phyloP scores from a whole-genome alignment of 2,888 invertebrate species.

The Lutraria lutraria region DNA sequence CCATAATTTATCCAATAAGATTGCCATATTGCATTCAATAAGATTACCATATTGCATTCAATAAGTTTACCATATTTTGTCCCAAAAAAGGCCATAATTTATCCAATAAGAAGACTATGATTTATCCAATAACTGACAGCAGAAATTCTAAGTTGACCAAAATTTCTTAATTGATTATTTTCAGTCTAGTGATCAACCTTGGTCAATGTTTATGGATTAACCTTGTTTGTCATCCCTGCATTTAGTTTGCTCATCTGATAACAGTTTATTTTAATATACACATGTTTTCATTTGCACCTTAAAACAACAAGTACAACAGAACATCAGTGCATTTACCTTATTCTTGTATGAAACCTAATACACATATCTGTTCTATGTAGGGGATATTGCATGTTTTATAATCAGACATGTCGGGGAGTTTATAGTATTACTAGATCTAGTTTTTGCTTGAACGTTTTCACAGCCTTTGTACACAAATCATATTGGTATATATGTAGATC shows the following conservation, averaged over 20 bases:
- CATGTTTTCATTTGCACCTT: constrained; percentile 39
- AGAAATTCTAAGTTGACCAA: too few relatives aligned
- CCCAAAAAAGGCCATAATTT: too few relatives aligned
- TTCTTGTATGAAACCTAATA: constrained; percentile 37
- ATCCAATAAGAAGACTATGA: too few relatives aligned
- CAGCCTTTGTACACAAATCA: constrained; percentile 27
- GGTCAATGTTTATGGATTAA: constrained; percentile 26
- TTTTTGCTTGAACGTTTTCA: constrained; percentile 35
- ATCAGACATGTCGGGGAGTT: constrained; percentile 51
- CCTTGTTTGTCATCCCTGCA: constrained; percentile 47
- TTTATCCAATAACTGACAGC: too few relatives aligned
- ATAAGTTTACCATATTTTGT: too few relatives aligned
- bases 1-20: too few relatives aligned
- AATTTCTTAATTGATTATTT: too few relatives aligned
- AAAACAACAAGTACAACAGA: constrained; percentile 11
- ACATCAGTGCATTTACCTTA: constrained; percentile 27
- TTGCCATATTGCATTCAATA: too few relatives aligned
- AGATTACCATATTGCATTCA: too few relatives aligned
- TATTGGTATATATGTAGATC: constrained; percentile 18
- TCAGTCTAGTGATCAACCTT: neutral
- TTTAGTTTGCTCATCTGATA: constrained; percentile 39
- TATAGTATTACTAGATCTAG: constrained; percentile 49
- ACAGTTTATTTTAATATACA: constrained; percentile 32
- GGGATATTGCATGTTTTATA: constrained; percentile 57
- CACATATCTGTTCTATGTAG: constrained; percentile 44